These are phyloP conservation scores for Hyaena hyaena DNA, from an alignment of 2,113 vertebrate species.

Conservation along the genomic window DNA sequence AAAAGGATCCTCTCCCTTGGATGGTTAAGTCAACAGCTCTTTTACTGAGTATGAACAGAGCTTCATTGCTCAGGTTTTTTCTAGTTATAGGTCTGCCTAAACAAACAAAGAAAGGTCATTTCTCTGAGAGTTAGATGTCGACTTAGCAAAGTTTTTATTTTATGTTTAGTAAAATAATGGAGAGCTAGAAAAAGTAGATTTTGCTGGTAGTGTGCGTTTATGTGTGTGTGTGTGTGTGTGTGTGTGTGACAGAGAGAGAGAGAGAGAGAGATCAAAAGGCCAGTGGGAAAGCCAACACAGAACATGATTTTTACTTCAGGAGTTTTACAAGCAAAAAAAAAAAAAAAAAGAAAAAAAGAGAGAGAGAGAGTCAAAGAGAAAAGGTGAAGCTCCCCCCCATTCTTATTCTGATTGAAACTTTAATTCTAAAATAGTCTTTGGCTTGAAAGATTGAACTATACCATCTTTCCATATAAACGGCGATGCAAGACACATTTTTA, in stretches of 20 bases:
- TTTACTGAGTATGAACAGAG: not conserved
- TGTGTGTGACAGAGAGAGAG: not conserved
- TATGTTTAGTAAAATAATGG: not conserved
- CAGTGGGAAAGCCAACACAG: conserved; percentile 37
- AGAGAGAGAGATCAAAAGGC: not conserved
- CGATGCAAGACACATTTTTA: conserved; percentile 79
- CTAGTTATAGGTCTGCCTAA: not conserved
- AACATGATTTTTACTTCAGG: conserved; percentile 19
- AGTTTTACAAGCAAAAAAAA: conserved; percentile 62
- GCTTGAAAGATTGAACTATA: conserved; percentile 71
- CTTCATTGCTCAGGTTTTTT: not conserved
- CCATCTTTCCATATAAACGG: conserved; percentile 77
- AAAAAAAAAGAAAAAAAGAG: not conserved
- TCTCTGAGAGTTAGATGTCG: not conserved
- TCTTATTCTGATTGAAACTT: conserved; percentile 72
- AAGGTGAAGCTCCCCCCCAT: not conserved
- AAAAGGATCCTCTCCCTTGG: not conserved
- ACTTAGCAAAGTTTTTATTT: not conserved
- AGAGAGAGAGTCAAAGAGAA: conserved; percentile 23
- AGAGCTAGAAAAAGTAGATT: not conserved
- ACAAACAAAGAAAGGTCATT: not conserved
- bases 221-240: not conserved
- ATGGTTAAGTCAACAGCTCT: not conserved
- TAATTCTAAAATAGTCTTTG: conserved; percentile 69
- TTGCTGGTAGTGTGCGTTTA: not conserved